Evolutionary conservation across 2,888 invertebrate genomes (phyloP).

Genomic region (Marasmarcha lunaedactyla): DNA sequence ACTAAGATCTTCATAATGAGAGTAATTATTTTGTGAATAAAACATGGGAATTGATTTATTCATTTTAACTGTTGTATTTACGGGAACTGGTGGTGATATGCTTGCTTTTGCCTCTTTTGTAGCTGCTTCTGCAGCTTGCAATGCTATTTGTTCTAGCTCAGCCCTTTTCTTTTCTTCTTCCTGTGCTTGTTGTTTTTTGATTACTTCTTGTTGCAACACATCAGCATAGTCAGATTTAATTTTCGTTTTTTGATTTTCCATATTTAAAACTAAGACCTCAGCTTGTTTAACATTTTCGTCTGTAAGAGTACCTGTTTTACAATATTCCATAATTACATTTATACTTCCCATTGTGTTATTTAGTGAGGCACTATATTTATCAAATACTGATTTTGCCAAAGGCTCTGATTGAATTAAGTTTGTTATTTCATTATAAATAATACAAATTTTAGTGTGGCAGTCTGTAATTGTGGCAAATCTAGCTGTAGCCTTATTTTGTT

Average conservation of each 20-base stretch:
- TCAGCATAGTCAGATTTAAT: conserved; percentile 43
- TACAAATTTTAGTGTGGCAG: conserved; percentile 67
- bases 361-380: conserved; percentile 48
- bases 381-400: conserved; percentile 40
- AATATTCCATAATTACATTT: conserved; percentile 47
- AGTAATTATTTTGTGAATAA: conserved; percentile 58
- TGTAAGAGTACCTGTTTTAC: conserved; percentile 47
- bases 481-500: conserved; percentile 54
- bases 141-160: conserved; percentile 13
- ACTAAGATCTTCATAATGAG: conserved; percentile 68
- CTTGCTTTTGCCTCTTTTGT: conserved; percentile 18
- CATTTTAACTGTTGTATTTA: not conserved
- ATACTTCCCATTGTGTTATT: conserved; percentile 50
- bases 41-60: conserved; percentile 40
- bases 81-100: not conserved
- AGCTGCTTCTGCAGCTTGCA: conserved; percentile 18
- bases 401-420: conserved; percentile 52
- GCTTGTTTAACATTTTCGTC: conserved; percentile 69
- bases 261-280: conserved; percentile 55
- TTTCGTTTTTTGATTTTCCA: conserved; percentile 53
- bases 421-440: conserved; percentile 67
- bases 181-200: conserved; percentile 32
- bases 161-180: conserved; percentile 35
- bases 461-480: conserved; percentile 67
- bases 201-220: conserved; percentile 27